Evolutionary conservation across 2,113 vertebrate species (phyloP), one percentile per base, ranked within the genome.

Genomic region (Neotoma lepida): DNA sequence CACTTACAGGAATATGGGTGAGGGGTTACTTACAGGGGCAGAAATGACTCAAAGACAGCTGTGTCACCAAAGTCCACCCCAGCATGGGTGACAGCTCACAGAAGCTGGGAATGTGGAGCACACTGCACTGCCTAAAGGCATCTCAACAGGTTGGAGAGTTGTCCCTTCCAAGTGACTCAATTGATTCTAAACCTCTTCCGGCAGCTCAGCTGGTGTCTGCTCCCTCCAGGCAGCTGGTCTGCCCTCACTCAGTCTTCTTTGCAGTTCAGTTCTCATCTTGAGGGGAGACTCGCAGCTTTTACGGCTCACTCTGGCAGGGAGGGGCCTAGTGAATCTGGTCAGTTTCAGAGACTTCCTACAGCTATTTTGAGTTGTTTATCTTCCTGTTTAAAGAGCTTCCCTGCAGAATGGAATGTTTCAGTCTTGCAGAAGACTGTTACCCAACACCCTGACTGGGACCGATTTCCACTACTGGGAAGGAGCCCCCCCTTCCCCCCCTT

Each of bases 381-480:
- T 63, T 84, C 56, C 81, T 44, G 81, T 63, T 63, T 30, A 63
- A 84, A 63, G 56, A 63, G 26, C 39, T 84, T 84, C 81, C 39
- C 80, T 9, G 9, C 4, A 18, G 24, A 17, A 30, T 17, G n/a
- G 78, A 63, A 84, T 63, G 56, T 84, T 39, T 63, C 6, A 4
- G 6, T 63, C 81, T 63, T 26, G 24, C 14, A 44, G 80, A 13
- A 63, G 56, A 84, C 81, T 30, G n/a, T 84, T 30, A 39, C 56
- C 26, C 56, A 41, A 13, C 6, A 41, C 90, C 84, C 88, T 0
- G 54, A 91, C 90, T 90, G 95, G 96, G 93, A 97, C 82, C 61
- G 33, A 82, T 88, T 96, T 92, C 85, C 93, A 84, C 74, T 8
- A 91, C 51, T 51, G 78, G 56, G 82, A 95, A 84, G 90, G 46